phyloP scores from a whole-genome alignment of 2,888 invertebrate species.

The Archips xylosteana region DNA sequence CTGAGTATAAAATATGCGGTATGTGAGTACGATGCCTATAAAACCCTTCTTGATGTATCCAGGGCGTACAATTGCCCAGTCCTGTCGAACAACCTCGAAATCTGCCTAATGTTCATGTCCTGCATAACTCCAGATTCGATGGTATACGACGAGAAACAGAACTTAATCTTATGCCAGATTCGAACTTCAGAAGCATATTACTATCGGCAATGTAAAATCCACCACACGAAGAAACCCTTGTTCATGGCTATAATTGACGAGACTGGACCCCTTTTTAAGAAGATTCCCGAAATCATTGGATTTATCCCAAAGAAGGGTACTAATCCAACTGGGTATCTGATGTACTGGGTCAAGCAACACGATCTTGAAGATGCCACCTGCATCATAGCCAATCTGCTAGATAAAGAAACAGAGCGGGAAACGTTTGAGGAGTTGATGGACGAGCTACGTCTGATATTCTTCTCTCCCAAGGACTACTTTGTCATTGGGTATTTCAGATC shows the following conservation, averaged over 20 bases:
- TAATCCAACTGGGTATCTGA: slow-evolving; percentile 18
- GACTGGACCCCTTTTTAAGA: slow-evolving; percentile 38
- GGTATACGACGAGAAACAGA: slow-evolving; percentile 1
- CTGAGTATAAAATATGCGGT: slow-evolving; percentile 52
- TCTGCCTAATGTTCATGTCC: slow-evolving; percentile 46
- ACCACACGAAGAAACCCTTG: slow-evolving; percentile 39
- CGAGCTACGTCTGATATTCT: not conserved
- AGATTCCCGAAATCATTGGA: slow-evolving; percentile 40
- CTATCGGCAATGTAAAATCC: slow-evolving; percentile 1
- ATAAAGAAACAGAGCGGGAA: slow-evolving; percentile 17
- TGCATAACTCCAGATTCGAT: slow-evolving; percentile 32
- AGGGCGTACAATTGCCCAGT: slow-evolving; percentile 51
- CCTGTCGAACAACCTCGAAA: slow-evolving; percentile 53
- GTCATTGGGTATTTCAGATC: slow-evolving; percentile 25
- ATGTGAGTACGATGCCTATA: slow-evolving; percentile 50
- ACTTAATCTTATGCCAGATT: slow-evolving; percentile 15
- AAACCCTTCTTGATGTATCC: slow-evolving; percentile 50
- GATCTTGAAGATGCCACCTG: slow-evolving; percentile 16
- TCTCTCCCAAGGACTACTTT: not conserved
- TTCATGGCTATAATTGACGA: slow-evolving; percentile 46
- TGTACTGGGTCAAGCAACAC: slow-evolving; percentile 42
- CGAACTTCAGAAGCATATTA: not conserved
- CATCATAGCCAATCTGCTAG: slow-evolving; percentile 23
- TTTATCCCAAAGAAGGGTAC: slow-evolving; percentile 19
- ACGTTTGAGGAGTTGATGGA: slow-evolving; percentile 25